These are phyloP conservation scores for Terebella lapidaria DNA, from an alignment of 2,888 invertebrate species.

Conservation along the genomic window DNA sequence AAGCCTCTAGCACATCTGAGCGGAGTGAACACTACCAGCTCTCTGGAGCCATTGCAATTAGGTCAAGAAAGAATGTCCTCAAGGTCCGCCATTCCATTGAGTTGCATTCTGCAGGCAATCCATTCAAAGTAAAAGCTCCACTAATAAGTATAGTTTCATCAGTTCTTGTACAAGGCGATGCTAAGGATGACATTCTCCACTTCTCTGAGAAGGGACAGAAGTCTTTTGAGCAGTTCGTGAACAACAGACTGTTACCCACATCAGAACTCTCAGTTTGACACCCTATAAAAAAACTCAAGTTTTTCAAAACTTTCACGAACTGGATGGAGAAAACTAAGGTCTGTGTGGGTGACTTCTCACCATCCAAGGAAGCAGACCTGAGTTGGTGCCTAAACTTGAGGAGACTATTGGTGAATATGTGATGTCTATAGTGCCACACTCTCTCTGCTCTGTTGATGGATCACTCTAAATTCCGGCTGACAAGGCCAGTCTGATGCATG, in stretches of 20 bases:
- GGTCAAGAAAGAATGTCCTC: neutral
- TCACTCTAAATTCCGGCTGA: too few species aligned
- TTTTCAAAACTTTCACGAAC: too few species aligned
- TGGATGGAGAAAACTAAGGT: too few species aligned
- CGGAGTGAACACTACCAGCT: constrained; percentile 6
- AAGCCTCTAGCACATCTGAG: neutral
- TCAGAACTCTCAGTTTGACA: constrained; percentile 2
- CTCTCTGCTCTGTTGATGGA: too few species aligned
- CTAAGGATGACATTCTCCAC: constrained; percentile 6
- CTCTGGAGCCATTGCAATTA: constrained; percentile 2
- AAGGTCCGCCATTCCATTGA: neutral
- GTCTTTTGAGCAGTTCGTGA: constrained; percentile 7
- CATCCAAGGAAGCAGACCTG: too few species aligned
- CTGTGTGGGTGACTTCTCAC: too few species aligned
- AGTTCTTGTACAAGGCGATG: constrained; percentile 1
- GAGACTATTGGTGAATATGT: too few species aligned
- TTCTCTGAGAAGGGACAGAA: constrained; percentile 8
- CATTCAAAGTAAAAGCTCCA: neutral
- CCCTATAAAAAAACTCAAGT: constrained; percentile 1
- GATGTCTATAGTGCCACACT: too few species aligned
- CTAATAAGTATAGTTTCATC: constrained; percentile 7
- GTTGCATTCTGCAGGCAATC: constrained; percentile 5
- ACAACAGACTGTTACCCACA: neutral
- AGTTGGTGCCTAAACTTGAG: too few species aligned
- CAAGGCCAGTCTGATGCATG: too few species aligned